phyloP scores from a whole-genome alignment of 2,888 invertebrate species.

The Hololepta plana region DNA sequence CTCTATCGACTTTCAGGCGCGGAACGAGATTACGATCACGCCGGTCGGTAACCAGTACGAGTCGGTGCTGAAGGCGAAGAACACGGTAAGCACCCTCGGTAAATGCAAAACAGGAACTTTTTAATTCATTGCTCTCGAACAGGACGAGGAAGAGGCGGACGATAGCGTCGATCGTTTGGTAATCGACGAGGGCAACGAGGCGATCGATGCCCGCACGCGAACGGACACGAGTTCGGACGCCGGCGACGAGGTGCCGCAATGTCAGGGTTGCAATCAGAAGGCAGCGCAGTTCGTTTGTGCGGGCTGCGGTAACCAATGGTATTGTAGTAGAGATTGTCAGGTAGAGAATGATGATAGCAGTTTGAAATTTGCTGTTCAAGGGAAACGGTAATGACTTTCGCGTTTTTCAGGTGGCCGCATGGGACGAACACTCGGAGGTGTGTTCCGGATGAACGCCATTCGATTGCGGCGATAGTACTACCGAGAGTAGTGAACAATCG shows the following conservation, averaged over 20 bases:
- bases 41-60: slow-evolving; percentile 29
- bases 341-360: slow-evolving; percentile 31
- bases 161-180: slow-evolving; percentile 42
- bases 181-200: slow-evolving; percentile 38
- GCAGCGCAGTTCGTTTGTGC: slow-evolving; percentile 79
- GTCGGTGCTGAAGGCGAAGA: slow-evolving; percentile 5
- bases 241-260: slow-evolving; percentile 34
- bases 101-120: neutral
- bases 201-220: slow-evolving; percentile 16
- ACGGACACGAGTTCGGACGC: slow-evolving; percentile 22
- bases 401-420: slow-evolving; percentile 53
- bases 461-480: neutral
- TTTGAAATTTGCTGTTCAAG: too few relatives aligned
- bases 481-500: slow-evolving; percentile 3
- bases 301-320: slow-evolving; percentile 85
- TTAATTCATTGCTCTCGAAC: slow-evolving; percentile 12
- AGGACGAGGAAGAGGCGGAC: slow-evolving; percentile 31
- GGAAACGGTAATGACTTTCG: too few relatives aligned
- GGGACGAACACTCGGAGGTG: slow-evolving; percentile 77
- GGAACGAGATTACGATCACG: slow-evolving; percentile 43
- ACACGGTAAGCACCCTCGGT: slow-evolving; percentile 4
- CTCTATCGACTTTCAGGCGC: slow-evolving; percentile 27
- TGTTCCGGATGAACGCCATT: slow-evolving; percentile 61
- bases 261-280: slow-evolving; percentile 69
- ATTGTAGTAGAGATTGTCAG: slow-evolving; percentile 86